phyloP scores from a whole-genome alignment of 2,113 vertebrate genomes.

The Merops nubicus region DNA sequence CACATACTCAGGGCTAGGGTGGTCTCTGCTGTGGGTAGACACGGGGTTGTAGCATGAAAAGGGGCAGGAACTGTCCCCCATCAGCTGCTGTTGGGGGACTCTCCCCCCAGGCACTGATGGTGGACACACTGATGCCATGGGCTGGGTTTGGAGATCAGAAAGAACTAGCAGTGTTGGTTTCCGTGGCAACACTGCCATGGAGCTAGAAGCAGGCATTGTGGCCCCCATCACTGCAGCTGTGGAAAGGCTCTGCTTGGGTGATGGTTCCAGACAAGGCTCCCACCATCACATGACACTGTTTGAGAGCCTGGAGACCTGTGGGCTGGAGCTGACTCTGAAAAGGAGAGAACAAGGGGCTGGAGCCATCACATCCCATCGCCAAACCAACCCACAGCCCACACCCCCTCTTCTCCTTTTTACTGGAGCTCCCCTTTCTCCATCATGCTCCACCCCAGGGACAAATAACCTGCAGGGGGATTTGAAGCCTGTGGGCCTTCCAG shows the following conservation, averaged over 20 bases:
- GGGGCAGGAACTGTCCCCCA: neutral
- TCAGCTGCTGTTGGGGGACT: neutral
- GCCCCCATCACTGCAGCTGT: neutral
- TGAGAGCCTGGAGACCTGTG: too few relatives aligned
- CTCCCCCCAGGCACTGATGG: neutral
- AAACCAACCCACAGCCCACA: neutral
- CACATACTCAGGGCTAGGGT: neutral
- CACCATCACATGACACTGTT: too few relatives aligned
- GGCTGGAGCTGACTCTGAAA: neutral
- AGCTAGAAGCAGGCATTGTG: neutral
- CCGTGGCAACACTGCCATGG: neutral
- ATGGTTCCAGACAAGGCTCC: neutral
- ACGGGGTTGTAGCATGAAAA: accelerated
- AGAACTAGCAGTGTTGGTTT: neutral
- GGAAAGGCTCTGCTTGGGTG: neutral
- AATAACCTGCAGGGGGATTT: neutral
- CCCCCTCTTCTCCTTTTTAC: neutral
- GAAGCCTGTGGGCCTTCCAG: accelerated
- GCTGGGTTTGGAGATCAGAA: neutral
- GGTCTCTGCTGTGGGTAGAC: neutral
- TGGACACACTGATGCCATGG: neutral
- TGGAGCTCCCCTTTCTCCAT: neutral
- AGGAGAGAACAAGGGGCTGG: accelerated
- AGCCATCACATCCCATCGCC: neutral
- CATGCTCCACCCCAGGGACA: neutral